phyloP scores from a whole-genome alignment of 2,888 invertebrate species.

The Isoperla grammatica region DNA sequence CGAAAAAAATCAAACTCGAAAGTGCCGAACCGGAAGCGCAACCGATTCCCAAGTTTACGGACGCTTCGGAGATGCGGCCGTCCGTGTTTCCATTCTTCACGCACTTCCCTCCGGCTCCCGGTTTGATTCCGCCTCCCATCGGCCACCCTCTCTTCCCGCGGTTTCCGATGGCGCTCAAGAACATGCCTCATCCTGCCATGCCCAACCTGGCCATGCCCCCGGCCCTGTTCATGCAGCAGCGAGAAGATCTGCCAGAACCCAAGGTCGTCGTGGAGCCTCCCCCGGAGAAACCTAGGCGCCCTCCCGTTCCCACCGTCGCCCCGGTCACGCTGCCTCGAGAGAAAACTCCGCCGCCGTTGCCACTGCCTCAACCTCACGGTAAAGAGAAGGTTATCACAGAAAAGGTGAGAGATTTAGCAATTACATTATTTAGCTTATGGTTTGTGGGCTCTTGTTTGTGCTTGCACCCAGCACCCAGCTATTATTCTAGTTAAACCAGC shows the following conservation, averaged over 20 bases:
- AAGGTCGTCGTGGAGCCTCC: too few relatives aligned
- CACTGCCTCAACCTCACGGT: neutral
- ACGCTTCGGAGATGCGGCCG: constrained; percentile 40
- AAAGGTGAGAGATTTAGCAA: constrained; percentile 5
- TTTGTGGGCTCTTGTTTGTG: neutral
- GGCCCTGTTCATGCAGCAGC: constrained; percentile 38
- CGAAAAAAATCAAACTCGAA: constrained; percentile 26
- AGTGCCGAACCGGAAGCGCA: constrained; percentile 35
- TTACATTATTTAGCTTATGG: neutral
- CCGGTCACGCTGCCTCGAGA: neutral
- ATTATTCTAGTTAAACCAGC: too few relatives aligned
- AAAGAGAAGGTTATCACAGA: neutral
- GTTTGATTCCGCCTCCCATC: constrained; percentile 56
- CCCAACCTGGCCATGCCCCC: constrained; percentile 53
- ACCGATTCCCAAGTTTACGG: constrained; percentile 42
- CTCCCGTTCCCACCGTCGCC: neutral
- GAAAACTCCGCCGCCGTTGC: neutral
- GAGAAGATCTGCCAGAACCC: constrained; percentile 7
- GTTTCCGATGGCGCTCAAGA: constrained; percentile 41
- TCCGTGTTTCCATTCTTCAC: constrained; percentile 45
- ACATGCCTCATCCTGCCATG: constrained; percentile 49
- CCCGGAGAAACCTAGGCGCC: constrained; percentile 17
- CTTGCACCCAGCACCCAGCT: too few relatives aligned
- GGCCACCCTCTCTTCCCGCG: constrained; percentile 49
- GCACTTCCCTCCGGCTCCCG: constrained; percentile 38